Percentiles rank a stretch among this genome's conserved stretches.
These are phyloP conservation scores for Brachypteracias leptosomus DNA, from an alignment of 2,113 vertebrate genomes.

Conservation along the genomic window DNA sequence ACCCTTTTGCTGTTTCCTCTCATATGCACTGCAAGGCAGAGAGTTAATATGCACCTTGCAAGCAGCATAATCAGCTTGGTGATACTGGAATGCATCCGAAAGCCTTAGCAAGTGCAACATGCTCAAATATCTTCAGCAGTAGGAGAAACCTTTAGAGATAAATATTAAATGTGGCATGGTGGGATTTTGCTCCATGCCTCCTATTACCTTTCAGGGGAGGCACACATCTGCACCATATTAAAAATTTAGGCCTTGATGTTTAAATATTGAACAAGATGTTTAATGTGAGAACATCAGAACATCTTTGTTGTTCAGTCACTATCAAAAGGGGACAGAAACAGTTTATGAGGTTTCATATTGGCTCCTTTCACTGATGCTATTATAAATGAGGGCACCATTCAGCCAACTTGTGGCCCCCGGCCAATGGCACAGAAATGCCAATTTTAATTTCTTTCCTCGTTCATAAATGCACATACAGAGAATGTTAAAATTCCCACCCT, in stretches of 20 bases:
- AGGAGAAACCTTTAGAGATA: slow-evolving; percentile 20
- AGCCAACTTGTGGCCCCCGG: background rate
- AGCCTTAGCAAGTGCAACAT: background rate
- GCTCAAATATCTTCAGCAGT: background rate
- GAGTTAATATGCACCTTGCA: background rate
- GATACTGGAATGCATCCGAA: background rate
- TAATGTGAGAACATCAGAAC: background rate
- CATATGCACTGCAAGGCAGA: background rate
- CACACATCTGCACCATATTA: background rate
- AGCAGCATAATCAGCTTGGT: background rate
- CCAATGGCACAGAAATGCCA: background rate
- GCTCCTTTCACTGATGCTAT: background rate
- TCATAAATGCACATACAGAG: background rate
- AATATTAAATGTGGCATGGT: background rate
- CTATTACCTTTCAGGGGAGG: background rate
- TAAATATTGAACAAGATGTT: slow-evolving; percentile 57
- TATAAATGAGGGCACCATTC: background rate
- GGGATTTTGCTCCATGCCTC: background rate
- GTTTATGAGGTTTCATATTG: background rate
- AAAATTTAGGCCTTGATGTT: slow-evolving; percentile 47
- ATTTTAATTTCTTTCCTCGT: slow-evolving; percentile 7
- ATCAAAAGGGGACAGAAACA: background rate
- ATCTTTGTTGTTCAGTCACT: background rate
- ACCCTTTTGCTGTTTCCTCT: background rate
- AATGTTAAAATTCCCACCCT: background rate